These are phyloP conservation scores for Cryptus viduatorius DNA, from an alignment of 2,888 invertebrate species.

Conservation along the genomic window DNA sequence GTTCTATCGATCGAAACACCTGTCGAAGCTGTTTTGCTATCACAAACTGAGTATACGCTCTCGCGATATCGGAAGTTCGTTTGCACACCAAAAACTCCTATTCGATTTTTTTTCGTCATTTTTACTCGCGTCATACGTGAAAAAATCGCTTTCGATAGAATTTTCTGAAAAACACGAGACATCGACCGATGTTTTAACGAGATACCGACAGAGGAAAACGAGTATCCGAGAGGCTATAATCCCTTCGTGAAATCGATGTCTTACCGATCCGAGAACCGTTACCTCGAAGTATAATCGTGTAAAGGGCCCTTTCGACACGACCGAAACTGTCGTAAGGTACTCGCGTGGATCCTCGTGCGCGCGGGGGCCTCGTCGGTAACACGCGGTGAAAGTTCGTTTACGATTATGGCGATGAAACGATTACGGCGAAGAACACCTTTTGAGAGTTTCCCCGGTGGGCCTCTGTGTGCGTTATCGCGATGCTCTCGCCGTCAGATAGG, in stretches of 20 bases:
- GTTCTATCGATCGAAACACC: background rate
- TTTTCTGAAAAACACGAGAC: background rate
- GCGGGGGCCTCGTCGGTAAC: background rate
- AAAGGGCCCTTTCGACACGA: constrained; percentile 29
- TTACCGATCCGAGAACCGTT: constrained; percentile 20
- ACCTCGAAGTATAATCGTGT: background rate
- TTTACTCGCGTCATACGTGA: background rate
- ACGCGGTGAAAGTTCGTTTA: constrained; percentile 53
- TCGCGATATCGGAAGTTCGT: background rate
- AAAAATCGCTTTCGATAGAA: constrained; percentile 6
- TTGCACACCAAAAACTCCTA: background rate
- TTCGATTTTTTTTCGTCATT: background rate
- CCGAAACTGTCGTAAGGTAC: constrained; percentile 16
- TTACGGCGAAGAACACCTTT: constrained; percentile 39
- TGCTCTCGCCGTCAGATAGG: constrained; percentile 2
- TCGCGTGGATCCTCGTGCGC: background rate
- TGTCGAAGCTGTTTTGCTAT: background rate
- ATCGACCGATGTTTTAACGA: background rate
- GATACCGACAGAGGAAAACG: background rate
- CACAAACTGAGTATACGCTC: too few species aligned
- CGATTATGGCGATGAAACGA: constrained; percentile 54
- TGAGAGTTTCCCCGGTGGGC: constrained; percentile 24
- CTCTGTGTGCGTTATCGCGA: constrained; percentile 31
- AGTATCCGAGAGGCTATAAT: constrained; percentile 18
- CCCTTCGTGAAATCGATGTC: constrained; percentile 7